Conservation (phyloP, 2,797 vertebrate species). For the Moxostoma hubbsi region DNA sequence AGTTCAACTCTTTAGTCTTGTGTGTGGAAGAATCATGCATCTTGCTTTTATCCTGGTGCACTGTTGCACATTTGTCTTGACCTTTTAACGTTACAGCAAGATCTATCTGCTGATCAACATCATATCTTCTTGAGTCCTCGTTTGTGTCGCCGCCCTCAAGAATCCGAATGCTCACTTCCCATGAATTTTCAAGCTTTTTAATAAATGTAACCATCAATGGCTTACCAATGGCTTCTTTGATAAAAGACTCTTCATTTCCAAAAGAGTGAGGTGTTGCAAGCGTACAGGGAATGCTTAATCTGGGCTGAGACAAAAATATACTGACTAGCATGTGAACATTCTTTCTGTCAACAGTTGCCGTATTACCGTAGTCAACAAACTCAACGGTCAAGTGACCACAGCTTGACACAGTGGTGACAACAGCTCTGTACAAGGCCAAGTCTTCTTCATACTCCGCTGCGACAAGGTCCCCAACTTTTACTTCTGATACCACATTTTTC, state of each 20-base stretch:
- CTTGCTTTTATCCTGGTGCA: neutral
- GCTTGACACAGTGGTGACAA: slow-evolving; percentile 70
- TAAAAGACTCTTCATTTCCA: slow-evolving; percentile 69
- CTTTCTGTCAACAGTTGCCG: slow-evolving; percentile 69
- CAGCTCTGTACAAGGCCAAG: slow-evolving; percentile 80
- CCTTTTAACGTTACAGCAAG: neutral
- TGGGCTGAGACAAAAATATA: slow-evolving; percentile 74
- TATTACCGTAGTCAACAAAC: slow-evolving; percentile 90
- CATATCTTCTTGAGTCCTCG: slow-evolving; percentile 5
- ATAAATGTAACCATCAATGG: slow-evolving; percentile 81
- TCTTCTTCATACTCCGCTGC: slow-evolving; percentile 77
- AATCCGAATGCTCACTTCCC: slow-evolving; percentile 79
- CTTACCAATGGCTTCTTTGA: slow-evolving; percentile 68
- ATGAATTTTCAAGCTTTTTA: slow-evolving; percentile 67
- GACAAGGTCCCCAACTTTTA: slow-evolving; percentile 74
- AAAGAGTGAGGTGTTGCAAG: slow-evolving; percentile 68
- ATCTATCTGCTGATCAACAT: slow-evolving; percentile 31
- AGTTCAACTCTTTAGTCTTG: neutral
- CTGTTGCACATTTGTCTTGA: neutral
- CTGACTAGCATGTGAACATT: slow-evolving; percentile 74
- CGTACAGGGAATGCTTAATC: slow-evolving; percentile 80
- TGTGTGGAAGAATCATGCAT: neutral
- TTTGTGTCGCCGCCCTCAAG: slow-evolving; percentile 52
- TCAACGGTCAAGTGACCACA: slow-evolving; percentile 74
- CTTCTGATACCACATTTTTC: slow-evolving; percentile 43